Percentiles rank a stretch among this genome's conserved stretches.
Evolutionary conservation across 2,797 vertebrate genomes (phyloP).

Genomic region (Dermochelys coriacea): DNA sequence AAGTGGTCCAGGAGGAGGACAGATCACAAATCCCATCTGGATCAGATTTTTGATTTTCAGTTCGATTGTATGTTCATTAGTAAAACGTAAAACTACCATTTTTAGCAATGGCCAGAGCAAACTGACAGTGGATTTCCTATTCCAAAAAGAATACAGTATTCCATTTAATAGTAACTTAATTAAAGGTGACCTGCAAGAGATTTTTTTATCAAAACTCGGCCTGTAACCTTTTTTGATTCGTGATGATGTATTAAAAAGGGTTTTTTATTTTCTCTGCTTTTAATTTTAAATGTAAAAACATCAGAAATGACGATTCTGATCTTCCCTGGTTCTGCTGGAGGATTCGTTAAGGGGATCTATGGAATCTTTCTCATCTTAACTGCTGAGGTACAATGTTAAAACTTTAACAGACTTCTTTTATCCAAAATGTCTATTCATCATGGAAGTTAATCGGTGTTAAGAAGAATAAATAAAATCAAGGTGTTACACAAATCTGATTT

Average conservation of each 20-base stretch:
- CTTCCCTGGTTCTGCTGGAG: background rate
- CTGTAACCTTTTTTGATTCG: background rate
- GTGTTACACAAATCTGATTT: too few species aligned
- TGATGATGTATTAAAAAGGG: background rate
- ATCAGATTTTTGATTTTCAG: background rate
- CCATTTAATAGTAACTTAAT: background rate
- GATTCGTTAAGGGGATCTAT: background rate
- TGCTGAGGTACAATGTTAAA: too few species aligned
- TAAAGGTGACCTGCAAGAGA: background rate
- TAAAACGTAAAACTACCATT: background rate
- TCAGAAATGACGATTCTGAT: background rate
- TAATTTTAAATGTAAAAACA: background rate
- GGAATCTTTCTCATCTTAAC: background rate
- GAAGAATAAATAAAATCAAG: too few species aligned
- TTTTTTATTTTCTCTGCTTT: background rate
- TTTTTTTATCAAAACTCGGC: background rate
- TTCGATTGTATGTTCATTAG: background rate
- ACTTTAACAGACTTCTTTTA: too few species aligned
- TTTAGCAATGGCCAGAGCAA: background rate
- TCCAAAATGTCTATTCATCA: too few species aligned
- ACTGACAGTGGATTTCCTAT: background rate
- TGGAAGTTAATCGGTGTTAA: too few species aligned
- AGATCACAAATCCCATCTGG: slow-evolving; percentile 43
- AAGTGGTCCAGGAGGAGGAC: slow-evolving; percentile 23
- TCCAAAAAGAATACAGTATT: fast-evolving